These are phyloP conservation scores for Rhinopithecus roxellana DNA, from an alignment of 2,113 vertebrate species.

Conservation along the genomic window DNA sequence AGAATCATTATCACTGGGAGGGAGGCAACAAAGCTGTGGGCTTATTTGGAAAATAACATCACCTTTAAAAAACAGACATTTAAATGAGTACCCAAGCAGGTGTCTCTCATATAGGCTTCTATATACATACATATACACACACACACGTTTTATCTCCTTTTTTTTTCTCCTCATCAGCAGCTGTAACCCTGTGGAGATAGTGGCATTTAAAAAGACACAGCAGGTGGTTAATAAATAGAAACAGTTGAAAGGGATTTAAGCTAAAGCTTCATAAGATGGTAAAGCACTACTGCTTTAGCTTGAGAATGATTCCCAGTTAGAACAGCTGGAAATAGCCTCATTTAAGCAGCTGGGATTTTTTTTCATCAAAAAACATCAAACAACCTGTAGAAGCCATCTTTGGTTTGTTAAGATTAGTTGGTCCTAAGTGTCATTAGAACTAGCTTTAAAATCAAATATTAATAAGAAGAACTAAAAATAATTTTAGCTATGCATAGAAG, in stretches of 20 bases:
- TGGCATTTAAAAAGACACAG: slow-evolving; percentile 68
- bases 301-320: slow-evolving; percentile 30
- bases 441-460: slow-evolving; percentile 35
- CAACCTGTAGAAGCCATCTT: slow-evolving; percentile 12
- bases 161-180: slow-evolving; percentile 39
- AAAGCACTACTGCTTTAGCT: slow-evolving; percentile 39
- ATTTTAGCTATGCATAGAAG: not conserved
- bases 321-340: slow-evolving; percentile 55
- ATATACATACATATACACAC: not conserved
- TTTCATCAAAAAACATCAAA: slow-evolving; percentile 46
- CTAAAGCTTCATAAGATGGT: slow-evolving; percentile 23
- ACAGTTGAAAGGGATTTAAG: slow-evolving; percentile 61
- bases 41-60: not conserved
- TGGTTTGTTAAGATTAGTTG: slow-evolving; percentile 3
- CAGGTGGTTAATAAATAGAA: slow-evolving; percentile 74
- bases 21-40: not conserved
- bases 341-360: slow-evolving; percentile 38
- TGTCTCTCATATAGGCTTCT: not conserved
- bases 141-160: not conserved
- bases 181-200: slow-evolving; percentile 45
- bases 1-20: not conserved
- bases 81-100: not conserved
- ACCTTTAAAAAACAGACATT: not conserved
- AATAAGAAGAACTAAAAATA: slow-evolving; percentile 37
- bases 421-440: not conserved